Evolutionary conservation across 2,113 vertebrate genomes (phyloP).

Genomic region (Semicossyphus pulcher): DNA sequence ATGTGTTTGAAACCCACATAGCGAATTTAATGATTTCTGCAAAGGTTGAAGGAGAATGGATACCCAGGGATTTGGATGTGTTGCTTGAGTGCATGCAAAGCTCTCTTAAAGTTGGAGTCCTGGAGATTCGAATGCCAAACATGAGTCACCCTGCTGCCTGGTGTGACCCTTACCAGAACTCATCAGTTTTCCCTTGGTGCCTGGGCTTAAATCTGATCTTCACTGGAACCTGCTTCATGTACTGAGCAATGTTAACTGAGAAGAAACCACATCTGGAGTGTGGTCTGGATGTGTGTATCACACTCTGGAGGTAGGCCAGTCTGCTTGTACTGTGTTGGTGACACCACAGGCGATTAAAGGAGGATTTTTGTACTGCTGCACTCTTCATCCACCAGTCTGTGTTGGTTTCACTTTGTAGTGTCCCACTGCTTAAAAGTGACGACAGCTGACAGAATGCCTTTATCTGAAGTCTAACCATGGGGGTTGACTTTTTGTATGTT

Average conservation of each 20-base stretch:
- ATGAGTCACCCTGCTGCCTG: slow-evolving; percentile 73
- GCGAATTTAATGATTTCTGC: slow-evolving; percentile 12
- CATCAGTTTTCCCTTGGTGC: slow-evolving; percentile 70
- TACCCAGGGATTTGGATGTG: slow-evolving; percentile 41
- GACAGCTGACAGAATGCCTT: slow-evolving; percentile 5
- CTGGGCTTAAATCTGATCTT: slow-evolving; percentile 55
- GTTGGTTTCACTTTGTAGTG: slow-evolving; percentile 15
- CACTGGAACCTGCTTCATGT: slow-evolving; percentile 58
- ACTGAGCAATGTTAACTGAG: slow-evolving; percentile 57
- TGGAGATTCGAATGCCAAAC: slow-evolving; percentile 61
- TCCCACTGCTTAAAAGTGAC: not conserved
- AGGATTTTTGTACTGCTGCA: slow-evolving; percentile 28
- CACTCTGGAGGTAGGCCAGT: slow-evolving; percentile 72
- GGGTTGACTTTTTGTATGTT: slow-evolving; percentile 13
- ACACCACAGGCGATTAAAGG: slow-evolving; percentile 58
- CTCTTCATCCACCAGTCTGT: slow-evolving; percentile 12
- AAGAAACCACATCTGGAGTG: slow-evolving; percentile 78
- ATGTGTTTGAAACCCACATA: not conserved
- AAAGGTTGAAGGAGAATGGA: slow-evolving; percentile 18
- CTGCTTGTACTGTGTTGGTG: slow-evolving; percentile 59
- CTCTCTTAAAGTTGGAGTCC: slow-evolving; percentile 43
- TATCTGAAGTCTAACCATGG: slow-evolving; percentile 17
- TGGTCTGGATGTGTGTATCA: slow-evolving; percentile 68
- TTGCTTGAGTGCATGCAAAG: slow-evolving; percentile 50
- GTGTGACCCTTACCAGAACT: slow-evolving; percentile 63